Evolutionary conservation across 92 coral and sea anemone genomes (phyloP).

Genomic region (Hydrozoanthus gracilis): DNA sequence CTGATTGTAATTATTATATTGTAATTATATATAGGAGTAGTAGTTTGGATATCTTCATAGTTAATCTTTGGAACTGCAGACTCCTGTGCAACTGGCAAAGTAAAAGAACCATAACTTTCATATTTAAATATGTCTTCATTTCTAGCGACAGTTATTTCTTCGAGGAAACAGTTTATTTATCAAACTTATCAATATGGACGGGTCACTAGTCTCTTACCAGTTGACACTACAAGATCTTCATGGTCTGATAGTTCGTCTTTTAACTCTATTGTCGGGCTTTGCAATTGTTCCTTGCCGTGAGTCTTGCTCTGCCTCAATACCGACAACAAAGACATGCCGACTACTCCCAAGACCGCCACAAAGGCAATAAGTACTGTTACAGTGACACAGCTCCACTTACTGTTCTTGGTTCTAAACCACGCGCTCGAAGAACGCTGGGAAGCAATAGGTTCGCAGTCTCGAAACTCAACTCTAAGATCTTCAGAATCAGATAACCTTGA

Average conservation of each 20-base stretch:
- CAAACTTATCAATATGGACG: too few relatives aligned
- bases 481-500: background rate
- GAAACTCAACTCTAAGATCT: background rate
- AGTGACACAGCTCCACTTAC: background rate
- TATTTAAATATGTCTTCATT: too few relatives aligned
- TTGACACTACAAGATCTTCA: too few relatives aligned
- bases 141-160: too few relatives aligned
- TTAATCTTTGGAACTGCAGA: too few relatives aligned
- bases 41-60: too few relatives aligned
- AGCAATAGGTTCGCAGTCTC: background rate
- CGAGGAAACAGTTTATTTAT: too few relatives aligned
- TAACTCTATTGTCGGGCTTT: background rate
- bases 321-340: conserved; percentile 10
- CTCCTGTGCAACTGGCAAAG: too few relatives aligned
- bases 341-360: conserved; percentile 11
- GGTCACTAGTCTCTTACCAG: too few relatives aligned
- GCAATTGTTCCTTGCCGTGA: background rate
- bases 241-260: background rate
- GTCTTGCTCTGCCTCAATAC: background rate
- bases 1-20: too few relatives aligned
- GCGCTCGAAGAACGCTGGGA: background rate
- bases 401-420: background rate
- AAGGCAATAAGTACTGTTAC: background rate
- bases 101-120: too few relatives aligned
- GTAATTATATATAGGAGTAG: too few relatives aligned